Conservation (phyloP, 2,888 invertebrate genomes). For the Ochropacha duplaris region DNA sequence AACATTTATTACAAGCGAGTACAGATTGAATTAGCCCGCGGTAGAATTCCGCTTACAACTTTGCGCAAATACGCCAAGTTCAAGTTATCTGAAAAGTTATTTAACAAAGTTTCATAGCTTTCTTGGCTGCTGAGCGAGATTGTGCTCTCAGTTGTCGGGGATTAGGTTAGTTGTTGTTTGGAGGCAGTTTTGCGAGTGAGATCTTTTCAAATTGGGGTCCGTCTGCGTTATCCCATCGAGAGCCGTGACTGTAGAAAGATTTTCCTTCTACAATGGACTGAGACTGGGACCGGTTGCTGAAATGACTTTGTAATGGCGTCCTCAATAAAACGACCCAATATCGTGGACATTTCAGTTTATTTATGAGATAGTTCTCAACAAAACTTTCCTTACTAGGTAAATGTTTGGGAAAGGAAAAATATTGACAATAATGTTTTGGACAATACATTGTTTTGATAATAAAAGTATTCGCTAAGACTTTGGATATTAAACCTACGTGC, state of each 20-base stretch:
- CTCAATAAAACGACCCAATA: conserved; percentile 75
- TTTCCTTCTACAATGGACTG: conserved; percentile 81
- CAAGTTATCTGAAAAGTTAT: conserved; percentile 84
- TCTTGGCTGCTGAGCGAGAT: conserved; percentile 67
- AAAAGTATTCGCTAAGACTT: not conserved
- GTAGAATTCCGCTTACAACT: conserved; percentile 78
- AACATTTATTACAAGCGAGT: conserved; percentile 80
- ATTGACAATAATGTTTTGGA: conserved; percentile 18
- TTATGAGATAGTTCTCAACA: conserved; percentile 56
- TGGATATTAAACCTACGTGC: not conserved
- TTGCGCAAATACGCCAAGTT: conserved; percentile 79
- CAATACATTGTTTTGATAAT: conserved; percentile 16
- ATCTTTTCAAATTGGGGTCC: conserved; percentile 52
- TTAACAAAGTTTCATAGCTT: conserved; percentile 84
- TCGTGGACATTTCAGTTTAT: conserved; percentile 65
- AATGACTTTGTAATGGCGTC: conserved; percentile 80
- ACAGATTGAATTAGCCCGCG: conserved; percentile 80
- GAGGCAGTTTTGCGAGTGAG: conserved; percentile 45
- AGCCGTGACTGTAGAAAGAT: conserved; percentile 83
- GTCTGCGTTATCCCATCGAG: conserved; percentile 81
- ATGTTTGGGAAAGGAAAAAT: conserved; percentile 32
- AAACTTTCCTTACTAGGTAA: conserved; percentile 36
- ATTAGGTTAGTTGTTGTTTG: conserved; percentile 72
- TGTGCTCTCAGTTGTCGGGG: conserved; percentile 58
- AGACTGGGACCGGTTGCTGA: conserved; percentile 72